phyloP scores from a whole-genome alignment of 2,888 invertebrate species.

The Helicoverpa assulta region DNA sequence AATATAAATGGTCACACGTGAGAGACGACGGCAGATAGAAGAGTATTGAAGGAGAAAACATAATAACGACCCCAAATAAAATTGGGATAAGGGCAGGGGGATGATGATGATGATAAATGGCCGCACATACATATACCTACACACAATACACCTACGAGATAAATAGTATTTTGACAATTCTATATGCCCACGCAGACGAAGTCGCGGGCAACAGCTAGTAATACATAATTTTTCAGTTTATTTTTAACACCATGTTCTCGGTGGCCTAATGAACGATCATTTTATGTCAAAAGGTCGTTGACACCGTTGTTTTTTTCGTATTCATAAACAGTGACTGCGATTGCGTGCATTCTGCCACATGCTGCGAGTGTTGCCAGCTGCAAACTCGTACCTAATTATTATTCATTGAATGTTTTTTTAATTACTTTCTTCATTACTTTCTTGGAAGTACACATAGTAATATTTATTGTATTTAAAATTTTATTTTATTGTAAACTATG shows the following conservation, averaged over 20 bases:
- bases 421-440: conserved; percentile 12
- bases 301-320: conserved; percentile 63
- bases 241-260: conserved; percentile 38
- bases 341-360: conserved; percentile 78
- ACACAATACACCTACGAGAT: too few species aligned
- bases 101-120: too few species aligned
- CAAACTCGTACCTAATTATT: conserved; percentile 21
- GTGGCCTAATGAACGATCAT: conserved; percentile 50
- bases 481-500: conserved; percentile 3
- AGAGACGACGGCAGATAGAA: too few species aligned
- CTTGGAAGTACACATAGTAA: not conserved
- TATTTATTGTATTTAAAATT: not conserved
- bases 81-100: too few species aligned
- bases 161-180: too few species aligned
- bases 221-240: conserved; percentile 24
- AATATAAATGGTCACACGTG: too few species aligned
- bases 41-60: too few species aligned
- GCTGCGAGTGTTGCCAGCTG: conserved; percentile 60
- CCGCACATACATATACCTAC: too few species aligned
- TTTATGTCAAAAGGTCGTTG: conserved; percentile 62
- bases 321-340: conserved; percentile 69
- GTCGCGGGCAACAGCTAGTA: too few species aligned
- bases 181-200: too few species aligned
- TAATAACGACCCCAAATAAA: too few species aligned
- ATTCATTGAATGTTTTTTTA: conserved; percentile 24